Evolutionary conservation across 1,140 invertebrate species (phyloP), one percentile per base, ranked within the genome.

Genomic region (Phocides pigmalion): DNA sequence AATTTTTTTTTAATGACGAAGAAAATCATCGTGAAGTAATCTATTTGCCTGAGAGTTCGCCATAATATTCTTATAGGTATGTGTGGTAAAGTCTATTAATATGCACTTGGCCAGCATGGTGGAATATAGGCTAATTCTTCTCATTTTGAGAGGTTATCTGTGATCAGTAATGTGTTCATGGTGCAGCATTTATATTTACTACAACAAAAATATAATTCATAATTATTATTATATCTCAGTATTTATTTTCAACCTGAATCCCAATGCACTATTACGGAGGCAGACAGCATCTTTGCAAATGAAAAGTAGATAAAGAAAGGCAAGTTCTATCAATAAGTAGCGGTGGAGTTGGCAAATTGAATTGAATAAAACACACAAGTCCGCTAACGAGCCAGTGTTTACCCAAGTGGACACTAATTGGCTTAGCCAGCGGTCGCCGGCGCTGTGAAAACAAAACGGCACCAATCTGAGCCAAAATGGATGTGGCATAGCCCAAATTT

Each of bases 321-420:
- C 72, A 72, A 79, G 74, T 80, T 64, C 76, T 81, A 87, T 90
- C 82, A 90, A 88, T 88, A 87, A 89, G 81, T 82, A 80, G 76
- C 68, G 68, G 82, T 80, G 76, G 75, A 88, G 81, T 81, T 80
- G 70, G 81, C 81, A 89, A 90, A 90, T 87, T 90, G 82, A 90
- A 90, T 90, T 84, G 79, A 89, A 87, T 86, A 85, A 88, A 89
- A 85, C 84, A 90, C 84, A 90, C 85, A 88, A 89, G 82, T 84
- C 87, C 82, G 75, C 83, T 90, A 90, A 90, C 87, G 85, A 90
- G 87, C 80, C 87, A 82, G 79, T 90, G 87, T 90, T 90, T 90
- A 87, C 87, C 82, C 82, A 88, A 89, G 88, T 89, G 87, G 85
- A 88, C 87, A 86, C 81, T 90, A 90, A 90, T 89, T 90, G 88